These are phyloP conservation scores for Orthosia gothica DNA, from an alignment of 2,888 invertebrate species.

Conservation along the genomic window DNA sequence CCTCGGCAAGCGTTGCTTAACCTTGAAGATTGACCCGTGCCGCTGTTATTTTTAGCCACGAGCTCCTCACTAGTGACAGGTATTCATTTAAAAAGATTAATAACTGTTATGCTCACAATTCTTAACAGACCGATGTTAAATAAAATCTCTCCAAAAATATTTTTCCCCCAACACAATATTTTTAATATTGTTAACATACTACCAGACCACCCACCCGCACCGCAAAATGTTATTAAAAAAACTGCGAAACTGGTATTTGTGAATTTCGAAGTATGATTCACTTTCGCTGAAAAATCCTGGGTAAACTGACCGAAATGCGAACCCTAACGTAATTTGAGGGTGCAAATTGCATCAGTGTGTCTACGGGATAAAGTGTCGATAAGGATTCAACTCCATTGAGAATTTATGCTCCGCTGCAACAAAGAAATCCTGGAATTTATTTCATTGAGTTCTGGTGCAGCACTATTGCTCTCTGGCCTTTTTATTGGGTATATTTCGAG, in stretches of 20 bases:
- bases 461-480: constrained; percentile 50
- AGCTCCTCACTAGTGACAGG: too few species aligned
- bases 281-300: constrained; percentile 42
- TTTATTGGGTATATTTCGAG: constrained; percentile 39
- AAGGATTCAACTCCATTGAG: constrained; percentile 67
- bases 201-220: too few species aligned
- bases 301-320: constrained; percentile 72
- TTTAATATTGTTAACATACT: neutral
- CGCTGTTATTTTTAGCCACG: too few species aligned
- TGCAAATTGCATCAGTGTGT: constrained; percentile 77
- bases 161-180: neutral
- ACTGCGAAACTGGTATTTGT: constrained; percentile 2
- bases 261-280: constrained; percentile 30
- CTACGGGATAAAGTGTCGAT: constrained; percentile 73
- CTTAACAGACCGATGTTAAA: neutral
- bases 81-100: too few species aligned
- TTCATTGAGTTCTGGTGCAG: constrained; percentile 53
- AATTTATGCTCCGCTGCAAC: constrained; percentile 69
- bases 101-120: neutral
- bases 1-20: too few species aligned
- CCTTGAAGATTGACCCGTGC: too few species aligned
- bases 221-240: constrained; percentile 16
- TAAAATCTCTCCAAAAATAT: neutral
- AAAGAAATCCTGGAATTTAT: constrained; percentile 65
- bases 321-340: constrained; percentile 75